Evolutionary conservation across 30 jellyfish, hydroid and myxozoan genomes (phyloP).

Genomic region (Hydractinia echinata): DNA sequence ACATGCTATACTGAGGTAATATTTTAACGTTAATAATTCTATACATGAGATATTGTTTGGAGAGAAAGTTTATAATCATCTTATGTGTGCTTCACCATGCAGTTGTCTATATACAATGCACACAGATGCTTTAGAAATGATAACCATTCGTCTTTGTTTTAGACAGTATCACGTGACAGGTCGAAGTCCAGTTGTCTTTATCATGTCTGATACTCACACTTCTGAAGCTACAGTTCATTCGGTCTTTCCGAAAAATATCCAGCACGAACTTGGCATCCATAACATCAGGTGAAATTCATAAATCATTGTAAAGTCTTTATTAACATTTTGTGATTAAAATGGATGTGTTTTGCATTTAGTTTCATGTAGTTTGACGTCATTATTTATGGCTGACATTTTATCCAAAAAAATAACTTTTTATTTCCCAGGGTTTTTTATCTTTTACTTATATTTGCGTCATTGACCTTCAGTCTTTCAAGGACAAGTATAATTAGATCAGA

Average conservation of each 20-base stretch:
- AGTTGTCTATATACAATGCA: too few species aligned
- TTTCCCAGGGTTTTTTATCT: too few species aligned
- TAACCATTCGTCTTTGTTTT: slow-evolving; percentile 23
- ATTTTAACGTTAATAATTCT: background rate
- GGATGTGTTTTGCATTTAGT: background rate
- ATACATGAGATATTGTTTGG: too few species aligned
- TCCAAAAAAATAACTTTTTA: too few species aligned
- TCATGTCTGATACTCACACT: slow-evolving; percentile 65
- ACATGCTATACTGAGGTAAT: slow-evolving; percentile 58
- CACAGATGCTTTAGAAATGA: background rate
- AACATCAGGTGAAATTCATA: slow-evolving; percentile 49
- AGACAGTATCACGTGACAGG: slow-evolving; percentile 59
- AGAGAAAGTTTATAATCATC: too few species aligned
- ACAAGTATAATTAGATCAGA: too few species aligned
- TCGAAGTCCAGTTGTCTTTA: slow-evolving; percentile 67
- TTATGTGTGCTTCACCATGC: too few species aligned
- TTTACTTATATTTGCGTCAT: too few species aligned
- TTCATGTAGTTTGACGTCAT: too few species aligned
- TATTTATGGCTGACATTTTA: too few species aligned
- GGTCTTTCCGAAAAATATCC: slow-evolving; percentile 62
- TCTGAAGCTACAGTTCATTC: slow-evolving; percentile 59
- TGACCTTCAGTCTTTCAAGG: too few species aligned
- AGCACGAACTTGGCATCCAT: slow-evolving; percentile 44
- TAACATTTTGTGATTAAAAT: background rate
- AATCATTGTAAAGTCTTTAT: background rate